phyloP scores from a whole-genome alignment of 1,140 invertebrate genomes.

The Conus betulinus region DNA sequence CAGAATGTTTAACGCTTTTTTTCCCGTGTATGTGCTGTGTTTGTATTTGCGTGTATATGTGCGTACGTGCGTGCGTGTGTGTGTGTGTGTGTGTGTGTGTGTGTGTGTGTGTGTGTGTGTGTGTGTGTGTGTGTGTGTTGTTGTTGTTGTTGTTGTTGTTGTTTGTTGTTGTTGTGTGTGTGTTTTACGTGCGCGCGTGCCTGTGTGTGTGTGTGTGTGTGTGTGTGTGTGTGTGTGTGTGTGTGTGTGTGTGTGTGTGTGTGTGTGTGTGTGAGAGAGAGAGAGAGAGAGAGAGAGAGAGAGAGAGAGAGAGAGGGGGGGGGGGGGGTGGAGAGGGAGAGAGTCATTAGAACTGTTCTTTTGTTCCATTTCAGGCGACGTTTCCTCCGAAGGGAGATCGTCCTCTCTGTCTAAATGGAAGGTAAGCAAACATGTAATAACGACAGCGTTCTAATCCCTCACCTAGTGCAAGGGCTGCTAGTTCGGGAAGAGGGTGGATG shows the following conservation, averaged over 20 bases:
- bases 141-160: no score
- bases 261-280: neutral
- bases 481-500: no score
- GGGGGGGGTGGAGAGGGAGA: neutral
- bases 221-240: neutral
- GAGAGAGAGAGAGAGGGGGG: neutral
- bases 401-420: conserved; percentile 80
- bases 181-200: neutral
- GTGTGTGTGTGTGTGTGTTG: no score
- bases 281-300: conserved; percentile 6
- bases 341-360: neutral
- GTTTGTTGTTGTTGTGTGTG: no score
- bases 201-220: conserved; percentile 13
- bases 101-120: no score
- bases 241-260: neutral
- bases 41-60: no score
- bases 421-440: conserved; percentile 58
- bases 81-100: no score
- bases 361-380: conserved; percentile 50
- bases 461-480: no score
- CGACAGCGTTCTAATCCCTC: no score
- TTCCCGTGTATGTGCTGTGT: no score
- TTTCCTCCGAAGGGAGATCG: conserved; percentile 68
- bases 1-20: no score
- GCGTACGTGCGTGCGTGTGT: no score